Percentiles rank a stretch among this genome's conserved stretches.
Evolutionary conservation across 2,888 invertebrate species (phyloP).

Genomic region (Tetramorium bicarinatum): DNA sequence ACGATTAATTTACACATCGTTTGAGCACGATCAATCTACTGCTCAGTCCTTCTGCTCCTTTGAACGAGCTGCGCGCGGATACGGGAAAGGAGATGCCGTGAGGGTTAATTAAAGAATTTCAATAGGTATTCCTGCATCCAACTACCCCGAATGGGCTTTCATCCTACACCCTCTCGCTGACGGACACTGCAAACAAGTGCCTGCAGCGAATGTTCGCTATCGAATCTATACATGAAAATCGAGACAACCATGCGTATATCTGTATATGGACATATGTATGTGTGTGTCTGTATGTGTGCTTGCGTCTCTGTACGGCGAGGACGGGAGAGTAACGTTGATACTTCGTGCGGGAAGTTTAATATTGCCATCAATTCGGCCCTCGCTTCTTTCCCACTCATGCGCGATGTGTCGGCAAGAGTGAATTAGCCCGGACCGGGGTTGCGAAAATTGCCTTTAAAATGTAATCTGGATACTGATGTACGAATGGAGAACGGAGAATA

Average conservation of each 20-base stretch:
- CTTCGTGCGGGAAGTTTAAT: constrained; percentile 72
- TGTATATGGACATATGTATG: not conserved
- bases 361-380: constrained; percentile 67
- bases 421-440: constrained; percentile 62
- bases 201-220: constrained; percentile 70
- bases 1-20: constrained; percentile 71
- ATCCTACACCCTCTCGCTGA: constrained; percentile 73
- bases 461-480: constrained; percentile 61
- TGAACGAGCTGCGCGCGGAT: constrained; percentile 71
- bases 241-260: constrained; percentile 11
- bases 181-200: constrained; percentile 79
- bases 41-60: constrained; percentile 64
- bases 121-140: constrained; percentile 77
- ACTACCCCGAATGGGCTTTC: constrained; percentile 76
- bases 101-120: constrained; percentile 82
- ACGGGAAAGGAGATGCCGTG: constrained; percentile 63
- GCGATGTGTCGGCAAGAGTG: constrained; percentile 41
- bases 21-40: constrained; percentile 66
- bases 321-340: constrained; percentile 48
- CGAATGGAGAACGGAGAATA: constrained; percentile 48
- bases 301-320: not conserved
- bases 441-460: constrained; percentile 64
- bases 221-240: constrained; percentile 68
- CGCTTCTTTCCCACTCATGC: constrained; percentile 51
- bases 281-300: not conserved